phyloP scores from a whole-genome alignment of 2,797 vertebrate genomes.

The Smutsia gigantea region DNA sequence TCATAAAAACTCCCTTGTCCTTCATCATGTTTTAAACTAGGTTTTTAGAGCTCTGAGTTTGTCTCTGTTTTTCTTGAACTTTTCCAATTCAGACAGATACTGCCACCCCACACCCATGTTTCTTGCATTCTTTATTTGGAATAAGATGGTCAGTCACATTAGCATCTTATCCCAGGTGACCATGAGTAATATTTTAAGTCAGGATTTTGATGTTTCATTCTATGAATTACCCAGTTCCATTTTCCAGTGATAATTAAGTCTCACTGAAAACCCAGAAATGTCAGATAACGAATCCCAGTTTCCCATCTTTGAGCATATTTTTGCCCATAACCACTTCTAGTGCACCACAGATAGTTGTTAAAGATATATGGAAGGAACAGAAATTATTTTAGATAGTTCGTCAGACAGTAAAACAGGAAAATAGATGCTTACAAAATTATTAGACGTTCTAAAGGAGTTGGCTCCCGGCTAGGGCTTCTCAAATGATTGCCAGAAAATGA shows the following conservation, averaged over 20 bases:
- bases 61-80: background rate
- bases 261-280: background rate
- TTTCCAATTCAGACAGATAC: background rate
- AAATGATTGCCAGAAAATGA: background rate
- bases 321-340: background rate
- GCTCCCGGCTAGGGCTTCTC: background rate
- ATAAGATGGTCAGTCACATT: background rate
- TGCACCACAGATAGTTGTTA: background rate
- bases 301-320: background rate
- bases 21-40: background rate
- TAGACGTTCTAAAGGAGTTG: background rate
- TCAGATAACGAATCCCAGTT: background rate
- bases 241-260: background rate
- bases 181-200: background rate
- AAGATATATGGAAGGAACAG: background rate
- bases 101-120: background rate
- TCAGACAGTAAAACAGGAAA: background rate
- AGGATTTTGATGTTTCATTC: background rate
- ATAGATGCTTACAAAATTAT: background rate
- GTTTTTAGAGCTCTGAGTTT: background rate
- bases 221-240: background rate
- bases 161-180: background rate
- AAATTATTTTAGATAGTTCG: background rate
- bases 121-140: background rate
- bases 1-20: background rate